Evolutionary conservation across 1,140 invertebrate species (phyloP).

Genomic region (Triops cancriformis): DNA sequence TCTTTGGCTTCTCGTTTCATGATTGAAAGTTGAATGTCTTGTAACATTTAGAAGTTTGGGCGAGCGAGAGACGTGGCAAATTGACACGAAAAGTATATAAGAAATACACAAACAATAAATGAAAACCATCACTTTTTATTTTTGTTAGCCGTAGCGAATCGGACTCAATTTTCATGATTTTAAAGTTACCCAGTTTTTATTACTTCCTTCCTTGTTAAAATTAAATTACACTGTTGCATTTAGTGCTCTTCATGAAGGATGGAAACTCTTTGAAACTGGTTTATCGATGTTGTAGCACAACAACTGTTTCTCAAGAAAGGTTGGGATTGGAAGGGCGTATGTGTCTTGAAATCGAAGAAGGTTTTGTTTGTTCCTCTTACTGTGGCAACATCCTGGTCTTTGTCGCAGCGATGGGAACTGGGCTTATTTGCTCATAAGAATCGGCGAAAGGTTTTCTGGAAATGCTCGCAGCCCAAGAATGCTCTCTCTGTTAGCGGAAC

Average conservation of each 20-base stretch:
- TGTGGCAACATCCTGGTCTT: conserved; percentile 2
- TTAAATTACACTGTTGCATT: no score
- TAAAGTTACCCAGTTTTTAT: no score
- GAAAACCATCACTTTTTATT: no score
- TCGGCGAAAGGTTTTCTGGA: not conserved
- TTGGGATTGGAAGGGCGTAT: no score
- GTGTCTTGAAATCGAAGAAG: not conserved
- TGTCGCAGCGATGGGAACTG: not conserved
- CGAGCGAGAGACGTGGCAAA: not conserved
- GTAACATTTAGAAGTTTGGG: not conserved
- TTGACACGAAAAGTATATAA: not conserved
- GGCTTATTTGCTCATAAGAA: not conserved
- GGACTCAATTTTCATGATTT: no score
- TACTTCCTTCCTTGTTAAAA: no score
- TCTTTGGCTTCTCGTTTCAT: not conserved
- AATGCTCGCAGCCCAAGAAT: not conserved
- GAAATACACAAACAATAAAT: not conserved
- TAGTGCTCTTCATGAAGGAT: no score
- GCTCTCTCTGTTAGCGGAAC: not conserved
- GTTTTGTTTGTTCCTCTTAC: not conserved
- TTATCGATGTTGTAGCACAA: no score
- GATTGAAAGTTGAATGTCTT: not conserved
- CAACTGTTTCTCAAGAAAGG: no score
- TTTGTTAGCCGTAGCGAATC: no score
- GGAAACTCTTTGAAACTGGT: no score